Base-by-base conservation (phyloP, 2,888 invertebrate genomes). In the Pandemis heparana region DNA sequence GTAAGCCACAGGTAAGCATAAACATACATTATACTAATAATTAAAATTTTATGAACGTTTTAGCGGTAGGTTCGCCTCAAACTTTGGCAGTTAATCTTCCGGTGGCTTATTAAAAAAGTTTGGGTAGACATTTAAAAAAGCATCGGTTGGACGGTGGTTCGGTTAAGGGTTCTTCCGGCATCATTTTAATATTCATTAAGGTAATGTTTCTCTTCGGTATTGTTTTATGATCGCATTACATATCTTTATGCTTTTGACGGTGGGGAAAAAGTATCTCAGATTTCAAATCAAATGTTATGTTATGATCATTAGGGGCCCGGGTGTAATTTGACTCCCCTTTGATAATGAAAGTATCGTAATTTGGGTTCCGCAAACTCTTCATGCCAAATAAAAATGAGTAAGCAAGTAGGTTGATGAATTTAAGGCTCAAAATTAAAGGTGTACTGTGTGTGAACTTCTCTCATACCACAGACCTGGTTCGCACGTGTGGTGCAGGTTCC, bases 71-170 rank as follows among this genome's bases (percentile, higher is more conserved):
- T 81, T 88, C 87, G 81, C 81, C 81, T 76, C 77, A 79, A 90
- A 91, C 85, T 90, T 91, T 60, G 79, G 82, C 85, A 82, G 85
- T 90, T 89, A 89, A 88, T 87, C 85, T 83, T 64, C 76, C 78
- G 76, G 70, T 81, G 83, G 83, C 82, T 88, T 90, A 92, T 91
- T 91, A 91, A 90, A 92, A 91, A 92, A 91, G 83, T 81, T 85
- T 79, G 77, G 81, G 75, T 81, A 79, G 81, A 79, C 84, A 82
- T 86, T 87, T 86, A 85, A 88, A 87, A 82, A 85, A 84, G 80
- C 79, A 81, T 85, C 79, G 79, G 81, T 76, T 56, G 23, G 18
- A 9, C 53, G 16, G 23, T 65, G 74, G 67, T 75, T 67, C 74
- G 32, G 74, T 63, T 75, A 48, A 61, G 59, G 70, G 59, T 38